A percentile compares a stretch with the other conserved stretches of the same genome.
Conservation (phyloP, 30 jellyfish, hydroid and myxozoan species). For the Haliclystus octoradiatus region DNA sequence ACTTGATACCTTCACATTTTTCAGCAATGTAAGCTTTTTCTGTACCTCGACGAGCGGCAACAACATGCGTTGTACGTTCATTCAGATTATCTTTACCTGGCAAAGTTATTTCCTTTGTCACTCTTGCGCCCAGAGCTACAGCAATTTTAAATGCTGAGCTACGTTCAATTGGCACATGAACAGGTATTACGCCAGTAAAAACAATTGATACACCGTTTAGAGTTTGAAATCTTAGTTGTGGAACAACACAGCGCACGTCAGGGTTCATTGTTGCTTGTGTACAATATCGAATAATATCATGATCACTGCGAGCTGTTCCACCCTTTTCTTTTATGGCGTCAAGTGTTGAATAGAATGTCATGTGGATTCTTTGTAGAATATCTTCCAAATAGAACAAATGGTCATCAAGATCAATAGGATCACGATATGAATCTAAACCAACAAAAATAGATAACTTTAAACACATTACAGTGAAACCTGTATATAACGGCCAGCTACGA, state of each 20-base stretch:
- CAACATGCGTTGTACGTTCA: constrained; percentile 74
- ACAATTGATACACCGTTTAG: constrained; percentile 71
- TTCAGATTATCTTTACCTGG: no score
- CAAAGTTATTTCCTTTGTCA: constrained; percentile 34
- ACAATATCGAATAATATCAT: constrained; percentile 56
- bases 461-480: no score
- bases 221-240: constrained; percentile 69
- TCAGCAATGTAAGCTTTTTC: constrained; percentile 84
- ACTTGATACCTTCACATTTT: constrained; percentile 38
- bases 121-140: constrained; percentile 83
- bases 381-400: constrained; percentile 79
- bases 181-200: constrained; percentile 90
- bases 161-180: constrained; percentile 47
- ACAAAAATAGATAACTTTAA: no score
- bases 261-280: constrained; percentile 73
- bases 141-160: constrained; percentile 83
- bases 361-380: constrained; percentile 70
- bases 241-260: constrained; percentile 67
- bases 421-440: no score
- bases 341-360: constrained; percentile 66
- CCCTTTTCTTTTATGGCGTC: constrained; percentile 80
- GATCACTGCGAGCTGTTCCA: constrained; percentile 67
- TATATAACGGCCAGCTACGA: no score
- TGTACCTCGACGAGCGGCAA: constrained; percentile 97
- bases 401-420: constrained; percentile 87